A percentile compares a stretch with the other conserved stretches of the same genome.
Conservation (phyloP, 2,888 invertebrate species). For the Pristionchus entomophagus region DNA sequence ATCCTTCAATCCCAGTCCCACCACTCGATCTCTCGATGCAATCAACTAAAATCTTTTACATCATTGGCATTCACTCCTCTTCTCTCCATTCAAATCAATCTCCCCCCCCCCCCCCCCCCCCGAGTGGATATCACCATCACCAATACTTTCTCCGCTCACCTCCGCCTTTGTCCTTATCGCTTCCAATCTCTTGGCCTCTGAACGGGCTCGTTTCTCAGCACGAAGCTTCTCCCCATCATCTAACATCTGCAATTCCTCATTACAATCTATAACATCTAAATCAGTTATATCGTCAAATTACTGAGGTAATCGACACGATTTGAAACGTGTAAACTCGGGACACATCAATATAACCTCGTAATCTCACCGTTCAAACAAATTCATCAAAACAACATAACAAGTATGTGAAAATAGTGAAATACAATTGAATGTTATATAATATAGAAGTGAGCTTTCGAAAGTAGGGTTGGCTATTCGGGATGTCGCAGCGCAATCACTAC, state of each 20-base stretch:
- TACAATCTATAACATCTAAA: neutral
- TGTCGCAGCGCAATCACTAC: no score
- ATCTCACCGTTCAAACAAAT: no score
- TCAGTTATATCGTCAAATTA: neutral
- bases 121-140: no score
- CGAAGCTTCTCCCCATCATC: neutral
- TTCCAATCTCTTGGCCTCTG: constrained; percentile 31
- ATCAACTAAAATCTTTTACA: neutral
- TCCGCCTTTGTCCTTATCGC: constrained; percentile 2
- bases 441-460: no score
- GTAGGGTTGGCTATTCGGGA: no score
- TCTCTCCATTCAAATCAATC: neutral
- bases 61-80: neutral
- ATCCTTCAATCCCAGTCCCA: neutral
- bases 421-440: no score
- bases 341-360: no score
- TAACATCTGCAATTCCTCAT: neutral
- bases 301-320: no score
- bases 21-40: neutral
- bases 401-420: no score
- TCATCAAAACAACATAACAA: no score
- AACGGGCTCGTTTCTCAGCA: constrained; percentile 39
- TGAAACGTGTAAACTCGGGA: no score
- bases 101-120: no score
- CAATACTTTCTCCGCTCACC: neutral